Conservation (phyloP, 2,113 vertebrate genomes). For the Clarias macrocephalus region DNA sequence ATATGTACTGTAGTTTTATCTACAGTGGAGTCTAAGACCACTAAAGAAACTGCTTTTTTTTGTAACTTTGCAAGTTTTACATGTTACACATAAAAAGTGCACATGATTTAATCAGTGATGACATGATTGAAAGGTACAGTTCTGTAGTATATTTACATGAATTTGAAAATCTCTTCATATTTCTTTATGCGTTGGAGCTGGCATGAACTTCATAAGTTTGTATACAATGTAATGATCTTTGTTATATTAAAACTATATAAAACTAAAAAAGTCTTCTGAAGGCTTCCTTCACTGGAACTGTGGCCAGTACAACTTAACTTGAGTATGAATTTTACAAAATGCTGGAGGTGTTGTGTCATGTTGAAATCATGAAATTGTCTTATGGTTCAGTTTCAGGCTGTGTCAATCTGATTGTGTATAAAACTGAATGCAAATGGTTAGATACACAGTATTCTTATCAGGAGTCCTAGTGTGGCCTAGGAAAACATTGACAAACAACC, state of each 20-base stretch:
- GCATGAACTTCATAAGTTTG: not conserved
- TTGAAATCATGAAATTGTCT: too few relatives aligned
- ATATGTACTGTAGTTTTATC: too few relatives aligned
- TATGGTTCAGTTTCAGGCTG: not conserved
- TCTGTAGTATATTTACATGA: not conserved
- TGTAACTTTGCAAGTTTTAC: not conserved
- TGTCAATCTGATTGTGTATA: not conserved
- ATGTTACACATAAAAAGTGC: not conserved
- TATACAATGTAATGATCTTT: not conserved
- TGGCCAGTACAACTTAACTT: not conserved
- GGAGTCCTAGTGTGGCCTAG: not conserved
- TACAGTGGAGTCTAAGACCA: not conserved
- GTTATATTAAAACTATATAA: not conserved
- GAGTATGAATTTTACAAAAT: not conserved
- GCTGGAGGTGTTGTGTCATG: not conserved
- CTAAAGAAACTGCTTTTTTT: not conserved
- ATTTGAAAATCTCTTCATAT: not conserved
- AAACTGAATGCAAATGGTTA: not conserved
- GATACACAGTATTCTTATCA: not conserved
- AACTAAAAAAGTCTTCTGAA: not conserved
- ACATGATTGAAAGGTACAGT: not conserved
- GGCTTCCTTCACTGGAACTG: not conserved
- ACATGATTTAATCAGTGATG: not conserved
- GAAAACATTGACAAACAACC: not conserved
- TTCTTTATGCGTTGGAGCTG: not conserved